phyloP scores from a whole-genome alignment of 1,140 invertebrate species.

The Drosophila nasuta region DNA sequence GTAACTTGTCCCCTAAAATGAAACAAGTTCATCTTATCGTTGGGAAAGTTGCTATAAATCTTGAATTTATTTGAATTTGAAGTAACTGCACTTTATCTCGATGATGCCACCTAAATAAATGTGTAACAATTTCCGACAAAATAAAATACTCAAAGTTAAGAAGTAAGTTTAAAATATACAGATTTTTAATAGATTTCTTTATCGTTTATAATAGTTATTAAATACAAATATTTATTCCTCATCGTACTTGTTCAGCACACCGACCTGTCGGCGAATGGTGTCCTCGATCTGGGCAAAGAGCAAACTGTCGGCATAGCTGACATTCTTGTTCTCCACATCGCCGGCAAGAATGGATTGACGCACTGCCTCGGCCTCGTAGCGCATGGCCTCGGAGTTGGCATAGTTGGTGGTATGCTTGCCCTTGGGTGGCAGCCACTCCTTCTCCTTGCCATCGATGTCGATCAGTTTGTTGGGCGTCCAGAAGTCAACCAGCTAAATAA shows the following conservation, averaged over 20 bases:
- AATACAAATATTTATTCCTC: slow-evolving; percentile 47
- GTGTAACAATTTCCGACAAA: not conserved
- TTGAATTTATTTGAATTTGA: too few species aligned
- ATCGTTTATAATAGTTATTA: slow-evolving; percentile 1
- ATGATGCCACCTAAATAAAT: not conserved
- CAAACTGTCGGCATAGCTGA: slow-evolving; percentile 87
- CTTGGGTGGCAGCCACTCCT: slow-evolving; percentile 86
- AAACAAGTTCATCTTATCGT: too few species aligned
- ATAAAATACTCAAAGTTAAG: not conserved
- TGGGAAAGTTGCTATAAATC: too few species aligned
- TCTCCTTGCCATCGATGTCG: slow-evolving; percentile 85
- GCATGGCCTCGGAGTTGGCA: slow-evolving; percentile 89
- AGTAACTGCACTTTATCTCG: not conserved
- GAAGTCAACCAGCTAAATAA: slow-evolving; percentile 80
- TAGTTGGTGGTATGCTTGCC: slow-evolving; percentile 87
- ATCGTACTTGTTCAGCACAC: slow-evolving; percentile 88
- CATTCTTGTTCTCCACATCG: slow-evolving; percentile 87
- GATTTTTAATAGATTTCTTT: slow-evolving; percentile 3
- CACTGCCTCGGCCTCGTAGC: slow-evolving; percentile 91
- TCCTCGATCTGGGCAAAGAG: slow-evolving; percentile 89
- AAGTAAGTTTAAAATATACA: not conserved
- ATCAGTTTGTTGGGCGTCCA: slow-evolving; percentile 85
- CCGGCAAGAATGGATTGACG: slow-evolving; percentile 88
- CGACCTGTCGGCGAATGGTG: slow-evolving; percentile 88
- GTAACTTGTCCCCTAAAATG: too few species aligned